Base-by-base conservation (phyloP, 2,888 invertebrate species). In the Nineta flava region DNA sequence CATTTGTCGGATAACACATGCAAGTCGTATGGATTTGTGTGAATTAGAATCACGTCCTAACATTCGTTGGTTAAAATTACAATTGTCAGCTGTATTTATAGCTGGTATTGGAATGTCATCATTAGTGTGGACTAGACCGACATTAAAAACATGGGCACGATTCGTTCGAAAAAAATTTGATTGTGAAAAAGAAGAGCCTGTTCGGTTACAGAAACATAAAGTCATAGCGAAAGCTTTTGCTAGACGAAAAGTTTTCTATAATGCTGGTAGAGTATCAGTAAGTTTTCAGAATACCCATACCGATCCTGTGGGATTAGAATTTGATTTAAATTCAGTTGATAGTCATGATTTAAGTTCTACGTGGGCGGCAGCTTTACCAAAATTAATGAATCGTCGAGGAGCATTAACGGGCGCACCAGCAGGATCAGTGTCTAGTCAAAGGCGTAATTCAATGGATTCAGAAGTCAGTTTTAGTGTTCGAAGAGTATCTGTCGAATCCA, bases 51-150 rank as follows among this genome's bases (percentile, higher is more conserved):
- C 72, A 45, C 75, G 87, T 2, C 93, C 93, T 0, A 91, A 86
- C 57, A 79, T 90, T 50, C 82, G 84, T 1, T 81, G 88, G 64
- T 67, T 88, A 46, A 87, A 91, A 64, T 64, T 92, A 54, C 87
- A 93, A 59, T 68, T 93, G 57, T 67, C 92, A 52, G 80, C 87
- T 49, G 76, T 87, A 54, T 93, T 92, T 70, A 83, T 83, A 55
- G 79, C 84, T 38, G 92, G 92, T 41, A 77, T 90, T 53, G 76
- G 87, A 26, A 88, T 93, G 84, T 88, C 92, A 3, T 87, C 90
- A 0, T 95, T 93, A 92, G 86, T 91, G 31, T 95, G 92, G 92
- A 93, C 88, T 7, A 77, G 78, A 17, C 83, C 88, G 38, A 87
- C 92, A 5, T 65, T 87, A 6, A 80, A 84, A 56, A 81, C 85